phyloP scores from a whole-genome alignment of 2,797 vertebrate species.

The Lemur catta region DNA sequence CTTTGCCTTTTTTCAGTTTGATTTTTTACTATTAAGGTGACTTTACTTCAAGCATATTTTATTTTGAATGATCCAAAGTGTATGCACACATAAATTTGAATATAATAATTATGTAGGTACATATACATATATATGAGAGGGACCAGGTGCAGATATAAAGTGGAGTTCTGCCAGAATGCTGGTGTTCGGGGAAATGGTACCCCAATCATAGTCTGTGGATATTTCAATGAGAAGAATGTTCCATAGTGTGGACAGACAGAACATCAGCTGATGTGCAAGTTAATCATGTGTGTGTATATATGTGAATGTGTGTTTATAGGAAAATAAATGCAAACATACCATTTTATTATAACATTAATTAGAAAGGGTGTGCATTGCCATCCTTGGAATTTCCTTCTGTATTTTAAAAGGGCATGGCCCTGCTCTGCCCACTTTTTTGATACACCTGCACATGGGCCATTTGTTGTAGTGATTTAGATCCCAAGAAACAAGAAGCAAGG shows the following conservation, averaged over 20 bases:
- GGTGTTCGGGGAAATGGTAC: neutral
- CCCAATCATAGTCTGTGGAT: neutral
- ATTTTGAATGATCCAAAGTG: slow-evolving; percentile 67
- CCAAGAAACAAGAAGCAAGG: slow-evolving; percentile 15
- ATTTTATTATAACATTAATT: neutral
- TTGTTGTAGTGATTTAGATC: neutral
- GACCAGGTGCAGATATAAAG: neutral
- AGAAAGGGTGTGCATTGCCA: neutral
- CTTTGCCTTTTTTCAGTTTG: slow-evolving; percentile 76
- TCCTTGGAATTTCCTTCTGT: neutral
- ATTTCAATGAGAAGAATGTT: neutral
- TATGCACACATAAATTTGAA: neutral
- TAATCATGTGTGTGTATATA: neutral
- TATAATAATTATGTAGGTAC: neutral
- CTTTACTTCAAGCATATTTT: slow-evolving; percentile 79
- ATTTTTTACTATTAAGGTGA: slow-evolving; percentile 86
- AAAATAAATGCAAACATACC: neutral
- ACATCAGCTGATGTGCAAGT: neutral
- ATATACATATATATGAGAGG: rapidly evolving
- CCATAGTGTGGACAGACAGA: neutral
- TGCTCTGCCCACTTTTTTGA: neutral
- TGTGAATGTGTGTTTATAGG: neutral
- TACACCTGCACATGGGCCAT: neutral
- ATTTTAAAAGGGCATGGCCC: neutral
- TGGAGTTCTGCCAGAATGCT: neutral